Evolutionary conservation across 1,140 invertebrate species (phyloP).

Genomic region (Neodiprion pinetum): DNA sequence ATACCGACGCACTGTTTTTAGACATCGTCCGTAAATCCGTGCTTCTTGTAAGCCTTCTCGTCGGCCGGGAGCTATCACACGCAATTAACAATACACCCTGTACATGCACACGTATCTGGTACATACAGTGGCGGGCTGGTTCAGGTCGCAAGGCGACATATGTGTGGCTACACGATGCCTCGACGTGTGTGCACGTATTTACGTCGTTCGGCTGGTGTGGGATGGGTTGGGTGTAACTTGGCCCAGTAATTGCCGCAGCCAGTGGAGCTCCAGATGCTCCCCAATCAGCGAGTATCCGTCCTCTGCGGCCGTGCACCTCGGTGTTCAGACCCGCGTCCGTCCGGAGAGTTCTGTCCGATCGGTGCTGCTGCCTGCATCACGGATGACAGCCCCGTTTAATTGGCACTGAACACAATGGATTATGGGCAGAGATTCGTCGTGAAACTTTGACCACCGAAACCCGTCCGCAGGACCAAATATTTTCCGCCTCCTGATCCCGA

Average conservation of each 20-base stretch:
- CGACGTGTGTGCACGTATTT: constrained; percentile 19
- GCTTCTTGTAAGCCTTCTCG: too few species aligned
- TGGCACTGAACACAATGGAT: constrained; percentile 63
- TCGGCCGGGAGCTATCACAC: too few species aligned
- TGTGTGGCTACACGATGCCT: constrained; percentile 11
- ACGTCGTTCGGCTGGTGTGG: constrained; percentile 16
- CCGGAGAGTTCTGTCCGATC: constrained; percentile 38
- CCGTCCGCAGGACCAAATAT: too few species aligned
- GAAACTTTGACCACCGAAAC: neutral
- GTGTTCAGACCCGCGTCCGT: constrained; percentile 48
- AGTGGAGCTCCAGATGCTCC: neutral
- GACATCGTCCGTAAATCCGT: too few species aligned
- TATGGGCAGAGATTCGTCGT: constrained; percentile 41
- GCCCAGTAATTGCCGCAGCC: constrained; percentile 4
- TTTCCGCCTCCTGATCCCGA: too few species aligned
- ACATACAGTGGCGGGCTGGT: neutral
- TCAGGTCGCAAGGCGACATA: constrained; percentile 9
- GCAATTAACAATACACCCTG: neutral
- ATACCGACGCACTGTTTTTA: too few species aligned
- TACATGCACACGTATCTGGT: neutral
- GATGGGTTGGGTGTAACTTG: neutral
- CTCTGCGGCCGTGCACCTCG: constrained; percentile 17
- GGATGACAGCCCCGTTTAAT: constrained; percentile 63
- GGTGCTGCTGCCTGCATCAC: constrained; percentile 60
- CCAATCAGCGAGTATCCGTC: constrained; percentile 6